phyloP scores from a whole-genome alignment of 2,797 vertebrate species.

The Oryzias dopingdopingensis region DNA sequence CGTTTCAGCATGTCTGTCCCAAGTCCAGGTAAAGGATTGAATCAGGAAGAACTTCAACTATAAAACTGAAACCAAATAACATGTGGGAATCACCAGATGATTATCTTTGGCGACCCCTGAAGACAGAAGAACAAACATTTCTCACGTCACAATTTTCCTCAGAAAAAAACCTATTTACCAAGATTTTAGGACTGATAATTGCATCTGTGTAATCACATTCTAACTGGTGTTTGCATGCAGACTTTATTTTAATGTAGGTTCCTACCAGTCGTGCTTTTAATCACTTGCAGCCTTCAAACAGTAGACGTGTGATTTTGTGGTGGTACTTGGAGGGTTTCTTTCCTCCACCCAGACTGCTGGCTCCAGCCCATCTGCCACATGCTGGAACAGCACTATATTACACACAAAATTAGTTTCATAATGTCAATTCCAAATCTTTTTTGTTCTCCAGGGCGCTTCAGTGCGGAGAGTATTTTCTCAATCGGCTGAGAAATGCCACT shows the following conservation, averaged over 20 bases:
- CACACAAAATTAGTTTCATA: neutral
- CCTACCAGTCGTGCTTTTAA: constrained; percentile 43
- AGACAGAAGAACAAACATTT: no score
- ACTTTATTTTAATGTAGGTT: constrained; percentile 28
- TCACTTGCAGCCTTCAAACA: constrained; percentile 42
- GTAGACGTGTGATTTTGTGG: constrained; percentile 55
- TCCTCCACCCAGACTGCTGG: constrained; percentile 53
- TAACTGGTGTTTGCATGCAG: constrained; percentile 25
- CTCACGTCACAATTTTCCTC: no score
- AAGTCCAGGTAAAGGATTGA: no score
- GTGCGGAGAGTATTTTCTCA: constrained; percentile 79
- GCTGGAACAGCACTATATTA: constrained; percentile 34
- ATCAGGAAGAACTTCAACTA: no score
- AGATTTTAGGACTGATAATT: no score
- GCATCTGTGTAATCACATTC: no score
- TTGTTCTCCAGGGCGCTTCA: constrained; percentile 78
- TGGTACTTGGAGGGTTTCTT: constrained; percentile 55
- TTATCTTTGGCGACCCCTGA: no score
- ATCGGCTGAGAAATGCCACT: constrained; percentile 87
- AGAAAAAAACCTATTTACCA: no score
- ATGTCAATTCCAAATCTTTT: neutral
- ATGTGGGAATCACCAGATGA: no score
- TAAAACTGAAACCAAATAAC: no score
- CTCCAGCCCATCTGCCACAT: constrained; percentile 57
- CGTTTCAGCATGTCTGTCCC: no score